Conservation (phyloP, 2,888 invertebrate genomes). For the Calliscelio sp. region DNA sequence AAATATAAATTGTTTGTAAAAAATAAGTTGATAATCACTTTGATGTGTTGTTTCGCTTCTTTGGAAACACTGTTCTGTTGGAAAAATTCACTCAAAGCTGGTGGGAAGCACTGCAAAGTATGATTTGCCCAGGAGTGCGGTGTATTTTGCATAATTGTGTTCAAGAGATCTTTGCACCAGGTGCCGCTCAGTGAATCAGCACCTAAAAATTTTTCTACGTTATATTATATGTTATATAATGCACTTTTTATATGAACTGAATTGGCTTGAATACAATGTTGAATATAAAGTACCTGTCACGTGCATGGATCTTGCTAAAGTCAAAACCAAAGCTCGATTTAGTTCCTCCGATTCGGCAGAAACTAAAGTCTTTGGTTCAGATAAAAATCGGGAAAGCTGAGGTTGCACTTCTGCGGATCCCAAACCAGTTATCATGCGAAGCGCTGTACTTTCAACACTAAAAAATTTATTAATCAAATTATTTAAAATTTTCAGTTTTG, state of each 20-base stretch:
- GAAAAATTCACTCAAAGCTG: constrained; percentile 95
- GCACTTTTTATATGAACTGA: neutral
- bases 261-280: no score
- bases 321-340: constrained; percentile 96
- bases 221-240: no score
- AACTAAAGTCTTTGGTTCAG: constrained; percentile 95
- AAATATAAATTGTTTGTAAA: no score
- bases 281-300: constrained; percentile 89
- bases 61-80: constrained; percentile 92
- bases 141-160: constrained; percentile 96
- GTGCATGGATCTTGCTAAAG: constrained; percentile 97
- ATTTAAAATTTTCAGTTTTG: no score
- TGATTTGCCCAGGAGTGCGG: constrained; percentile 98
- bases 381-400: constrained; percentile 95
- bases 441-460: constrained; percentile 95
- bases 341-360: constrained; percentile 98
- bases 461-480: no score
- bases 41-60: constrained; percentile 96
- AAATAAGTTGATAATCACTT: constrained; percentile 85
- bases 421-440: constrained; percentile 94
- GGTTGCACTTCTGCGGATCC: constrained; percentile 98
- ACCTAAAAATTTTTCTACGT: constrained; percentile 85
- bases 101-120: constrained; percentile 95
- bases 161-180: constrained; percentile 96
- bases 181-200: constrained; percentile 88